Base-by-base conservation (phyloP, 2,888 invertebrate species). In the Noctua comes region DNA sequence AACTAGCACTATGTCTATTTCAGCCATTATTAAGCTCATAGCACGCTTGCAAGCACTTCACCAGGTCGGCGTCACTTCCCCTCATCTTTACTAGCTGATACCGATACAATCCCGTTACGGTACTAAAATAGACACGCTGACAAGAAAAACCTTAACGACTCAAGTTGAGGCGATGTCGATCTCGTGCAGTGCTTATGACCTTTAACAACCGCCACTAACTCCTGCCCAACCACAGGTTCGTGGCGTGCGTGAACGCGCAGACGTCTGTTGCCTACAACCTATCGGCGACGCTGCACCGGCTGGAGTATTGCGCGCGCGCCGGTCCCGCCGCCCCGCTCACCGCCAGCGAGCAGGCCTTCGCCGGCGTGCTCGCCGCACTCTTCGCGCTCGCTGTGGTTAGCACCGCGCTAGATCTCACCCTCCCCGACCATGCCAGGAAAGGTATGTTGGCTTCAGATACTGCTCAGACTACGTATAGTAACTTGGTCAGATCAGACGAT, bases 171-270 rank as follows among this genome's bases (percentile, higher is more conserved):
- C 21, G 62, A 31, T 62, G 18, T 7, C 10, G 62, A 62, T 62
- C 62, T 31, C 31, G 31, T 18, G 31, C 31, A 59, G 59, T 31
- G 27, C 7, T 24, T 57, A n/a, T 59, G 59, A 27, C 59, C 16
- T 27, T 16, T 27, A 65, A 24, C 40, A 40, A 40, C 13, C 13
- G 11, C 13, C 7, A 66, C n/a, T 66, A 16, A 51, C 1, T 40
- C 27, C 8, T 64, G 1, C 40, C 16, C 46, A 31, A 6, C 59
- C 27, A 0, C 90, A 96, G 96, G 96, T 96, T 96, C 88, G 88
- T 92, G 43, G 91, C 92, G 0, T 96, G 96, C 80, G 95, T 96
- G 82, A 96, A 96, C 91, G 92, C 92, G 71, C 93, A 91, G 77
- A 94, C 92, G 40, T 89, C 91, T 83, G 85, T 92, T 0, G 73